Base-by-base conservation (phyloP, 1,140 invertebrate genomes). In the Drosophila busckii region DNA sequence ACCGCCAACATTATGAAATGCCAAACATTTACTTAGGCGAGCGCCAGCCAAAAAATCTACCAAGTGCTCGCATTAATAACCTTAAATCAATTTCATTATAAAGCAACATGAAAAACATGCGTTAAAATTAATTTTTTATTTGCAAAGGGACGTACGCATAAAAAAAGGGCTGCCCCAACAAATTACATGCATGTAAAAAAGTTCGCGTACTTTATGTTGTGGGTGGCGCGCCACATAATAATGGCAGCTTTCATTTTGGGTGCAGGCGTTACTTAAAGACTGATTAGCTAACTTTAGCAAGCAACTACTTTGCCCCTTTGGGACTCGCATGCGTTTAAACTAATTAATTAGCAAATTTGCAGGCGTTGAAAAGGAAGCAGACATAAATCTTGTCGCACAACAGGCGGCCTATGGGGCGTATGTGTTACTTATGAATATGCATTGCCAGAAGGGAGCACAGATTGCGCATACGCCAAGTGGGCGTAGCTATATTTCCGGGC, bases 121-220 rank as follows among this genome's bases (percentile, higher is more conserved):
- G 75, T 85, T 71, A 76, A 85, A n/a, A 85, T 85, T 85, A 85
- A 85, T 85, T 85, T 85, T 85, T 85, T 85, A 75, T 82, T 73
- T 68, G 50, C 48, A 38, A 52, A 55, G 48, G 48, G 34, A 56
- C 42, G 42, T 31, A 41, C 23, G 8, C 8, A 15, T 10, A 23
- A 37, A 42, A 69, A 67, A 71, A 61, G 71, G 73, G 53, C 64
- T 55, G 42, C 48, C 28, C 32, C 26, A 78, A 44, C 70, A 83
- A 83, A 78, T 83, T 80, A 54, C 80, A 80, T 46, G 70, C 48
- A 70, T 75, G 70, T 59, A 75, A 75, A 76, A 75, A 60, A 48
- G 58, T 40, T 56, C 52, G 70, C 63, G 53, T 45, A 31, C 7
- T 2, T 32, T 16, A 22, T 44, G 54, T 59, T 25, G 2, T 5